Base-by-base conservation (phyloP, 2,888 invertebrate genomes). In the Gnatocerus cornutus region DNA sequence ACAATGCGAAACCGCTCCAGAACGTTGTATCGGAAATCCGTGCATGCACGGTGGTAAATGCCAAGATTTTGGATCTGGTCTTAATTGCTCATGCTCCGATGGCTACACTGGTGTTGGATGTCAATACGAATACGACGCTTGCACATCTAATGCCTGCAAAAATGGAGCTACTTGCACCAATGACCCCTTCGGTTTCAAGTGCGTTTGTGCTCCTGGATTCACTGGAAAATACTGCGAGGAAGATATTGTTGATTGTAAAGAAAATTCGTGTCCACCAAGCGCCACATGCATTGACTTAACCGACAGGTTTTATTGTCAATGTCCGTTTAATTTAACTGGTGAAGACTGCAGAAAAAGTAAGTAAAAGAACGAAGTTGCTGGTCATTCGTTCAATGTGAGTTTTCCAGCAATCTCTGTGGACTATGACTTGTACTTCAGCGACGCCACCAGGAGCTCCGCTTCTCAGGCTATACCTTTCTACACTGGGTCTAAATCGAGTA, bases 1-100 rank as follows among this genome's bases (percentile, higher is more conserved):
- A 85, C 94, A 97, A 83, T 98, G 98, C 84, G 97, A 98, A 86
- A 96, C 96, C 0, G 97, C 98, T 0, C 98, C 98, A 1, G 97
- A 98, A 85, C 90, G 98, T 73, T 96, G 96, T 82, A 94, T 96
- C 69, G 96, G 96, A 21, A 93, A 93, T 79, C 96, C 96, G 3
- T 98, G 98, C 82, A 97, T 97, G 95, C 97, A 98, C 80, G 95
- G 94, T 48, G 98, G 98, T 59, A 93, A 93, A 82, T 98, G 98
- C 79, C 96, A 96, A 85, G 98, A 98, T 84, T 98, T 95, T 79
- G 98, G 98, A 4, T 97, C 96, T 0, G 96, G 97, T 1, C 87
- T 98, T 7, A 98, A 98, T 84, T 98, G 98, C 80, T 93, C 97
- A 2, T 98, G 98, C 79, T 92, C 96, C 0, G 88, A 89, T 48